These are phyloP conservation scores for Gobiocypris rarus DNA, from an alignment of 2,113 vertebrate species.

Conservation along the genomic window DNA sequence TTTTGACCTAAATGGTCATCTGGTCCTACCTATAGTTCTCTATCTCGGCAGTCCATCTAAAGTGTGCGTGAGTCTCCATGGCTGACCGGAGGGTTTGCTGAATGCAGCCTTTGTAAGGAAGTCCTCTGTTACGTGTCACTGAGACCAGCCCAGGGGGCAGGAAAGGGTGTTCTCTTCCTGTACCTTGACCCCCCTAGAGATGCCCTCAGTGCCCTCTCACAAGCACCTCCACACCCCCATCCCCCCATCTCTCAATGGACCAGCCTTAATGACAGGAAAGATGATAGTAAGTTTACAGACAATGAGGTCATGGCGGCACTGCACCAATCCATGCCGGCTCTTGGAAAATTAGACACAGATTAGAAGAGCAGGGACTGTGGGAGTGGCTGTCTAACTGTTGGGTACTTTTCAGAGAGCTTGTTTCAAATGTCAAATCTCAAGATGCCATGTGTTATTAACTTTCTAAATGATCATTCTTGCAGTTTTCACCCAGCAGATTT, in stretches of 20 bases:
- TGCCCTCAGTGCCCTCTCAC: constrained; percentile 34
- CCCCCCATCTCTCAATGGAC: constrained; percentile 40
- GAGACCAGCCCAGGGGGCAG: constrained; percentile 65
- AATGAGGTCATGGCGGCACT: constrained; percentile 69
- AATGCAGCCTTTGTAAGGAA: constrained; percentile 62
- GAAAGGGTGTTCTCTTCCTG: constrained; percentile 77
- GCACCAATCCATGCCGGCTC: constrained; percentile 52
- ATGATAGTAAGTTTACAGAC: constrained; percentile 65
- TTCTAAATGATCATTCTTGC: neutral
- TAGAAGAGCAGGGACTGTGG: constrained; percentile 33
- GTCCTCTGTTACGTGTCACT: constrained; percentile 61
- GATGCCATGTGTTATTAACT: neutral
- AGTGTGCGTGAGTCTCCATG: constrained; percentile 16
- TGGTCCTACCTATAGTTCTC: constrained; percentile 5
- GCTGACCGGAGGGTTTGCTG: constrained; percentile 45
- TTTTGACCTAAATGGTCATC: constrained; percentile 14
- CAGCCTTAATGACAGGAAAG: constrained; percentile 56
- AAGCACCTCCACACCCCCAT: constrained; percentile 60
- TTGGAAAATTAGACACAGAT: constrained; percentile 38
- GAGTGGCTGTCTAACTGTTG: constrained; percentile 1
- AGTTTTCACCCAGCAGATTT: no score
- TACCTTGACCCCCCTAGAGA: constrained; percentile 51
- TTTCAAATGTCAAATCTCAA: neutral
- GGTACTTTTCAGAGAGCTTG: constrained; percentile 5
- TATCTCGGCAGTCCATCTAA: constrained; percentile 43